Conservation (phyloP, 2,113 vertebrate species). For the Gobio gobio region DNA sequence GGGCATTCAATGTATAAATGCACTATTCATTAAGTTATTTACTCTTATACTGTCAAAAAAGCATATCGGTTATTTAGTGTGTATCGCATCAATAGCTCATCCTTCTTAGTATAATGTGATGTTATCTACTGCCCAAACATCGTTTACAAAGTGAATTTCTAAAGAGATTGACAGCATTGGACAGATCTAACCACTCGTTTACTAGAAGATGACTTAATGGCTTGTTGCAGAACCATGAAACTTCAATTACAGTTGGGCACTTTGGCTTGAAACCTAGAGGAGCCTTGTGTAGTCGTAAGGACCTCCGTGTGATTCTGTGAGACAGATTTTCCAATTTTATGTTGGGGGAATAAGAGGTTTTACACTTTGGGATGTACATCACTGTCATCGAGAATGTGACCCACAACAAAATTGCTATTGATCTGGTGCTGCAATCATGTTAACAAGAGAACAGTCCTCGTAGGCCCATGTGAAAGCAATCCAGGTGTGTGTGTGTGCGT, state of each 20-base stretch:
- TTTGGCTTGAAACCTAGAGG: constrained; percentile 32
- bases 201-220: constrained; percentile 44
- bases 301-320: constrained; percentile 49
- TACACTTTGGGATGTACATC: constrained; percentile 64
- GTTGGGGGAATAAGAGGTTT: constrained; percentile 55
- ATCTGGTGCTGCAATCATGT: constrained; percentile 65
- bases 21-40: background rate
- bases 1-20: background rate
- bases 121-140: background rate
- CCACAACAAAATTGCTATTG: constrained; percentile 69
- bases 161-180: constrained; percentile 31
- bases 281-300: constrained; percentile 38
- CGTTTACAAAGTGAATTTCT: constrained; percentile 3
- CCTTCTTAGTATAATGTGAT: constrained; percentile 10
- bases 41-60: background rate
- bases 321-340: constrained; percentile 57
- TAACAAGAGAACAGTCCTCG: constrained; percentile 45
- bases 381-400: constrained; percentile 72
- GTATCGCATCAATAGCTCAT: constrained; percentile 9
- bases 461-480: constrained; percentile 45
- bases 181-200: constrained; percentile 35
- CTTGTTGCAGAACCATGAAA: constrained; percentile 42
- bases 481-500: constrained; percentile 22
- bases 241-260: constrained; percentile 40
- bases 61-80: background rate